Conservation (phyloP, 2,888 invertebrate species). For the Argyra leucocephala region DNA sequence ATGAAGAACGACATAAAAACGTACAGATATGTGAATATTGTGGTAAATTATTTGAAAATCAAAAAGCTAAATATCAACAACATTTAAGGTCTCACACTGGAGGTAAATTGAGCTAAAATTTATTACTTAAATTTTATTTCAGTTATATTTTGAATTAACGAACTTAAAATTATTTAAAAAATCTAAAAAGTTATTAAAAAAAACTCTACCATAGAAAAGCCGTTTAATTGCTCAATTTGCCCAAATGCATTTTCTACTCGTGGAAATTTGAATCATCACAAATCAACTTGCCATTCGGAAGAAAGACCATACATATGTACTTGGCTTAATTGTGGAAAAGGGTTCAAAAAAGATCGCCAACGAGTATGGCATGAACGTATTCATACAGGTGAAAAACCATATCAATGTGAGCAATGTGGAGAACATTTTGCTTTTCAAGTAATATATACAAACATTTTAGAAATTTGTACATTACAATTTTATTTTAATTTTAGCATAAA, state of each 20-base stretch:
- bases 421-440: conserved; percentile 7
- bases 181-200: too few species aligned
- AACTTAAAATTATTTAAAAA: too few species aligned
- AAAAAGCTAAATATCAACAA: background rate
- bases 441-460: background rate
- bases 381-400: conserved; percentile 2
- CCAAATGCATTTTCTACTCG: background rate
- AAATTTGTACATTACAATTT: background rate
- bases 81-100: background rate
- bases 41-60: background rate
- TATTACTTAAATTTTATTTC: too few species aligned
- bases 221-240: background rate
- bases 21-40: background rate
- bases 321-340: background rate
- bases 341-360: background rate
- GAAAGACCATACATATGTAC: conserved; percentile 7
- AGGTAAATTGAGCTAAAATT: background rate
- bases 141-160: too few species aligned
- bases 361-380: background rate
- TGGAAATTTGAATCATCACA: background rate
- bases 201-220: background rate
- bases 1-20: conserved; percentile 1
- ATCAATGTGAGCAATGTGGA: background rate
- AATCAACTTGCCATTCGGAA: background rate
- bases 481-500: background rate